Conservation (phyloP, 2,888 invertebrate genomes). For the Eupithecia exiguata region DNA sequence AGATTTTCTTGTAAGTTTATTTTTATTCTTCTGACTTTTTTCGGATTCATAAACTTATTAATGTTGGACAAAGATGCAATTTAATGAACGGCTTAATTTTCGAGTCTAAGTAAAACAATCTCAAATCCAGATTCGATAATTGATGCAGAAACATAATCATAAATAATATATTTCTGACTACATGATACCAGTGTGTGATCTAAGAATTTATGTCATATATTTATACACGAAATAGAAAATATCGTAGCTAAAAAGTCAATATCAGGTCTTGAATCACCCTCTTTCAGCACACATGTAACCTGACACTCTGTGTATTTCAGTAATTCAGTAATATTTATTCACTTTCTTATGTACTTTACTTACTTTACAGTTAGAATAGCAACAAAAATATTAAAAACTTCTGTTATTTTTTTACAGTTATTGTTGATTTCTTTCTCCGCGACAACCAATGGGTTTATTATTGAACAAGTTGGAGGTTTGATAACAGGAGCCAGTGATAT, state of each 20-base stretch:
- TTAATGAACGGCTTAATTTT: background rate
- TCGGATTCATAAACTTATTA: background rate
- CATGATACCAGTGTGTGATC: background rate
- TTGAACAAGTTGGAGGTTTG: background rate
- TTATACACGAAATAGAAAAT: too few species aligned
- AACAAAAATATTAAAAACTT: background rate
- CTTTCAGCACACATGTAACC: too few species aligned
- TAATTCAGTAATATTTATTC: too few species aligned
- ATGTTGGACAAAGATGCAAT: background rate
- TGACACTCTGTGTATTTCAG: too few species aligned
- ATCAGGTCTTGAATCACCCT: too few species aligned
- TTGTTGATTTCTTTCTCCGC: conserved; percentile 1
- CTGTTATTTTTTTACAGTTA: conserved; percentile 14
- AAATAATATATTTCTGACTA: background rate
- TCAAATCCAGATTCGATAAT: background rate
- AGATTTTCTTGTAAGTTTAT: background rate
- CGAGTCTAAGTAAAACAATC: background rate
- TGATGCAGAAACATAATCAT: background rate
- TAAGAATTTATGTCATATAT: too few species aligned
- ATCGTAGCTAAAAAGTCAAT: too few species aligned
- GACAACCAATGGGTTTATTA: conserved; percentile 10
- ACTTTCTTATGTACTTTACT: too few species aligned
- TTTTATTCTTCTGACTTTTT: background rate
- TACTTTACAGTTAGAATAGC: too few species aligned
- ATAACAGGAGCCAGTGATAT: background rate